A percentile compares a stretch with the other conserved stretches of the same genome.
These are phyloP conservation scores for Dasypus novemcinctus DNA, from an alignment of 2,113 vertebrate species.

Conservation along the genomic window DNA sequence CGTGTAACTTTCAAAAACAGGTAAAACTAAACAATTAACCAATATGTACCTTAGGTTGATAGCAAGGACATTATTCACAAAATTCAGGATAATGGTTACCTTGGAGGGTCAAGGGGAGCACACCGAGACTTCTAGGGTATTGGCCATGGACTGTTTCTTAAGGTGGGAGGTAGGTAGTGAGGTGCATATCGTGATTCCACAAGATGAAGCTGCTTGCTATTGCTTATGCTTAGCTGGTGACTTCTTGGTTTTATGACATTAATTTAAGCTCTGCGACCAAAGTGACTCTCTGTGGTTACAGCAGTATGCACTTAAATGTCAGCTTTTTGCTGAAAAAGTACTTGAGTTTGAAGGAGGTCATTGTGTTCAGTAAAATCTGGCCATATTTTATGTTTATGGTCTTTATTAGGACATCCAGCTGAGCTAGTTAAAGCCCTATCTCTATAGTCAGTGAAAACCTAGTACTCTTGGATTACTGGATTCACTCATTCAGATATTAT, in stretches of 20 bases:
- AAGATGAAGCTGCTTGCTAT: background rate
- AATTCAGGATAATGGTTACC: background rate
- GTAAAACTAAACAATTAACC: background rate
- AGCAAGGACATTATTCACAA: background rate
- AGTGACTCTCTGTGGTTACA: slow-evolving; percentile 57
- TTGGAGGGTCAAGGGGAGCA: background rate
- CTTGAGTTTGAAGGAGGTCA: slow-evolving; percentile 66
- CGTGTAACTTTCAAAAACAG: background rate
- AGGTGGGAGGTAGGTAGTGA: background rate
- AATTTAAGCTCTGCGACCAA: slow-evolving; percentile 67
- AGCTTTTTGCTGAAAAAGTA: slow-evolving; percentile 59
- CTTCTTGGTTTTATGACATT: slow-evolving; percentile 60
- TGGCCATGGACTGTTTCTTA: background rate
- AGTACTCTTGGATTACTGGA: background rate
- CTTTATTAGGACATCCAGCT: slow-evolving; percentile 68
- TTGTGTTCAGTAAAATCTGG: slow-evolving; percentile 68
- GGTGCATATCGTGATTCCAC: background rate
- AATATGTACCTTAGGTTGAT: background rate
- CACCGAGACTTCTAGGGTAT: background rate
- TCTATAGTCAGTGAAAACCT: slow-evolving; percentile 45
- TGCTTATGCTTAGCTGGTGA: background rate
- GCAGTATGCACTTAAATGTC: slow-evolving; percentile 60
- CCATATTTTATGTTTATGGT: slow-evolving; percentile 72
- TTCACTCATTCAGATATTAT: slow-evolving; percentile 12
- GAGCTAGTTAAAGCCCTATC: slow-evolving; percentile 61